A percentile compares a stretch with the other conserved stretches of the same genome.
Conservation (phyloP, 2,113 vertebrate species). For the Oryzias celebensis region DNA sequence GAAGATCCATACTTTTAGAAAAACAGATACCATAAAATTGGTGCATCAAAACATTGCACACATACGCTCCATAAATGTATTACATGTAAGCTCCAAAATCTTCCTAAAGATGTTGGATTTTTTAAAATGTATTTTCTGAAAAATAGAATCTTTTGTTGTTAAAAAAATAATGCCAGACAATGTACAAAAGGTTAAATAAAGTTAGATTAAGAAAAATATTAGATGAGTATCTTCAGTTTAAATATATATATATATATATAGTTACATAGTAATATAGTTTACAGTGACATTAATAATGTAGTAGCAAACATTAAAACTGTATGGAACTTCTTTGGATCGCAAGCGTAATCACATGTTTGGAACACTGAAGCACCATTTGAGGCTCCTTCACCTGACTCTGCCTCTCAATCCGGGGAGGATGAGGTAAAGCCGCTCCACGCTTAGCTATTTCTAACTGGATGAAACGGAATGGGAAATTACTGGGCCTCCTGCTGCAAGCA, state of each 20-base stretch:
- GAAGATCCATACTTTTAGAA: not conserved
- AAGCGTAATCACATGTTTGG: conserved; percentile 20
- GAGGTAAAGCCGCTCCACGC: conserved; percentile 56
- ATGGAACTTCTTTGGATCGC: conserved; percentile 24
- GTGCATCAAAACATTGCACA: no score
- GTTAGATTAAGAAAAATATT: no score
- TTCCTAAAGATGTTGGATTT: no score
- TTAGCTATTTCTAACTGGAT: conserved; percentile 61
- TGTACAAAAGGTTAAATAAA: no score
- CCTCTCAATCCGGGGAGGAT: conserved; percentile 33
- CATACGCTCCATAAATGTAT: no score
- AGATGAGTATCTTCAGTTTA: no score
- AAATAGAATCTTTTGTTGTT: no score
- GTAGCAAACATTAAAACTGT: not conserved
- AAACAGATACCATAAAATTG: not conserved
- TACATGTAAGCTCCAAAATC: no score
- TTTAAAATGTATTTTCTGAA: no score
- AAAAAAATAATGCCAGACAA: no score
- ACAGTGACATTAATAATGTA: conserved; percentile 8
- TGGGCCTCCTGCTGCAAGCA: conserved; percentile 31
- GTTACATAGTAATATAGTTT: no score
- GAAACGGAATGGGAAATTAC: conserved; percentile 38
- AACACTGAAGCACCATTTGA: conserved; percentile 14
- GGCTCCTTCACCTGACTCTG: conserved; percentile 30
- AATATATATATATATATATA: no score